phyloP scores from a whole-genome alignment of 1,140 invertebrate species.

The Tribolium madens region DNA sequence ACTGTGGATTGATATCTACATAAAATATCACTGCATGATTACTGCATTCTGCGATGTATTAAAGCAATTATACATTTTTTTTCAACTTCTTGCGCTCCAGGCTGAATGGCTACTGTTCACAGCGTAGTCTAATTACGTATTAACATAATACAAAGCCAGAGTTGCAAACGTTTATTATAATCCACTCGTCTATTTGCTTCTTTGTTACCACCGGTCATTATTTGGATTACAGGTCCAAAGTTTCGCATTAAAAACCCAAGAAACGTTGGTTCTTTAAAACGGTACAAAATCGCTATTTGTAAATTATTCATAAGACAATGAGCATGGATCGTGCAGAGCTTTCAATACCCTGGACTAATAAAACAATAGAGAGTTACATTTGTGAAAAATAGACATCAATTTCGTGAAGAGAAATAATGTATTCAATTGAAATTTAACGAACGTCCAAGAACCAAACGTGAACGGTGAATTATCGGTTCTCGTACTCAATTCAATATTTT shows the following conservation, averaged over 20 bases:
- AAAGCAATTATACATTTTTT: conserved; percentile 56
- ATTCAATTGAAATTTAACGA: conserved; percentile 53
- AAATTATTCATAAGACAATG: conserved; percentile 57
- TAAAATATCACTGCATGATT: conserved; percentile 58
- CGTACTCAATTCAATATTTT: conserved; percentile 1
- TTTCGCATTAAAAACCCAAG: not conserved
- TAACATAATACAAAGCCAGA: conserved; percentile 51
- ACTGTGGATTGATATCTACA: conserved; percentile 56
- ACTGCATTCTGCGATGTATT: conserved; percentile 53
- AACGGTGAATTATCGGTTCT: conserved; percentile 34
- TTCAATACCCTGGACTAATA: conserved; percentile 48
- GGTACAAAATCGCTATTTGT: conserved; percentile 48
- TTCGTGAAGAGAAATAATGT: conserved; percentile 57
- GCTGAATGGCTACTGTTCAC: conserved; percentile 49
- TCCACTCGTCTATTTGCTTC: conserved; percentile 32
- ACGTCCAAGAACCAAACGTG: conserved; percentile 47
- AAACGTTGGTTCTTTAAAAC: conserved; percentile 28
- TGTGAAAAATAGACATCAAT: conserved; percentile 57
- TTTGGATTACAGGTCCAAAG: conserved; percentile 29
- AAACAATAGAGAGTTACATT: conserved; percentile 57
- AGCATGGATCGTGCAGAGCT: conserved; percentile 49
- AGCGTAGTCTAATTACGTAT: conserved; percentile 53
- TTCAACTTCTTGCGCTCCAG: conserved; percentile 40
- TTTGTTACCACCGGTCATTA: conserved; percentile 46
- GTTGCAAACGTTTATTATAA: conserved; percentile 52